Base-by-base conservation (phyloP, 2,888 invertebrate species). In the Drosophila setosimentum region DNA sequence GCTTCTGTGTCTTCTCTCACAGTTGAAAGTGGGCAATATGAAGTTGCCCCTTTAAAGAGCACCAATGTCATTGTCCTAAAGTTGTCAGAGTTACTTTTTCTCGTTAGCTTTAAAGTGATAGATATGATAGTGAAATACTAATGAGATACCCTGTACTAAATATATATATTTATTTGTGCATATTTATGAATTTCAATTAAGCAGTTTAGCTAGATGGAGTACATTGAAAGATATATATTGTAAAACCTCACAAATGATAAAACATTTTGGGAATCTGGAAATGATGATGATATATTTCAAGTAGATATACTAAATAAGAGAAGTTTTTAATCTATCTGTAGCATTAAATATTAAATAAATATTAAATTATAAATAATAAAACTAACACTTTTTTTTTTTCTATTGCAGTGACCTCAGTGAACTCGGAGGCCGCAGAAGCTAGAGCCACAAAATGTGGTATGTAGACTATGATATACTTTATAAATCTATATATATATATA, bases 51-150 rank as follows among this genome's bases (percentile, higher is more conserved):
- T 33, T 42, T 68, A 60, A 63, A 55, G 70, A 71, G 65, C 58
- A 54, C 64, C 64, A 55, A 70, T 71, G 68, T 80, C 77, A 76
- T 75, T 79, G 72, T 85, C 60, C 85, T 71, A 49, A 30, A 58
- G 62, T 63, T 73, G 70, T 73, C 71, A 68, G 64, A 24, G 16
- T 45, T 24, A 24, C 24, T 45, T 21, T 18, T 64, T 70, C 55
- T 53, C 68, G 68, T 71, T 73, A 58, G 75, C 79, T 71, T 81
- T 73, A 67, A 70, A 32, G 30, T 16, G 30, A 21, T 10, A 5
- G 18, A n/a, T 8, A 4, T 21, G 10, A 13, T 11, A 30, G n/a
- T 13, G 21, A 35, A 35, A 21, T 40, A 11, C 24, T 21, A 18
- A 27, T 27, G 1, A 29, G 30, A 53, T 48, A 40, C 54, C 40